Percentiles rank a stretch among this genome's conserved stretches.
Conservation (phyloP, 2,888 invertebrate genomes). For the Drosophila lacicola region DNA sequence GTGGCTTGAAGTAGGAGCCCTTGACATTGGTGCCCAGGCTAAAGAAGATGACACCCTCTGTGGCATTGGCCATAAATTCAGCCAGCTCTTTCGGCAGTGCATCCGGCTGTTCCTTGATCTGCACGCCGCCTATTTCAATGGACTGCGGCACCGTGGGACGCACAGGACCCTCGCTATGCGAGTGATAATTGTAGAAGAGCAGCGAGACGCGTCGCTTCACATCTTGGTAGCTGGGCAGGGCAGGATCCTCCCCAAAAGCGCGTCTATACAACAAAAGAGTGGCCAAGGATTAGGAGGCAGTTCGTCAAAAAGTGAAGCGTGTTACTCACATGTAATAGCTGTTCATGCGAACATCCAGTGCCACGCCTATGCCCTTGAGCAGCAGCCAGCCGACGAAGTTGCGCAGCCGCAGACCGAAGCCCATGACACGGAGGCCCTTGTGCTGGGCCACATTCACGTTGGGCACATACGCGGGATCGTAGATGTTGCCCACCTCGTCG, state of each 20-base stretch:
- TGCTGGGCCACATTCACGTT: constrained; percentile 8
- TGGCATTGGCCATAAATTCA: constrained; percentile 75
- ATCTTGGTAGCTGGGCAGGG: constrained; percentile 69
- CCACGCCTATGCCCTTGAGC: background rate
- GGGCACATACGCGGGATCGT: constrained; percentile 74
- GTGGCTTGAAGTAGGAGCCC: constrained; percentile 83
- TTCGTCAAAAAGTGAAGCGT: no score
- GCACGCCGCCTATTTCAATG: constrained; percentile 83
- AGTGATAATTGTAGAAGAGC: constrained; percentile 78
- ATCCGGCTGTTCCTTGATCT: constrained; percentile 77
- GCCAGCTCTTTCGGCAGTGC: constrained; percentile 73
- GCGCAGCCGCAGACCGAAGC: constrained; percentile 50
- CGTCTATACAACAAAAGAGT: constrained; percentile 3
- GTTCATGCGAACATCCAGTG: constrained; percentile 32
- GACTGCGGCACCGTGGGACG: constrained; percentile 78
- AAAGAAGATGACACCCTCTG: constrained; percentile 83
- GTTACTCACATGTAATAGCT: constrained; percentile 43
- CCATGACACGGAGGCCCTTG: constrained; percentile 12
- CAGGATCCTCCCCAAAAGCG: constrained; percentile 38
- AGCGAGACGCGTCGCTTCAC: constrained; percentile 69
- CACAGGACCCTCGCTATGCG: constrained; percentile 74
- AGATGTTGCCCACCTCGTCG: constrained; percentile 71
- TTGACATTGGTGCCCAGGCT: constrained; percentile 85
- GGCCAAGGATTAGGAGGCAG: no score
- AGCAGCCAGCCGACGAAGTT: constrained; percentile 33